These are phyloP conservation scores for Gymnoscopelus braueri DNA, from an alignment of 2,797 vertebrate species.

Conservation along the genomic window DNA sequence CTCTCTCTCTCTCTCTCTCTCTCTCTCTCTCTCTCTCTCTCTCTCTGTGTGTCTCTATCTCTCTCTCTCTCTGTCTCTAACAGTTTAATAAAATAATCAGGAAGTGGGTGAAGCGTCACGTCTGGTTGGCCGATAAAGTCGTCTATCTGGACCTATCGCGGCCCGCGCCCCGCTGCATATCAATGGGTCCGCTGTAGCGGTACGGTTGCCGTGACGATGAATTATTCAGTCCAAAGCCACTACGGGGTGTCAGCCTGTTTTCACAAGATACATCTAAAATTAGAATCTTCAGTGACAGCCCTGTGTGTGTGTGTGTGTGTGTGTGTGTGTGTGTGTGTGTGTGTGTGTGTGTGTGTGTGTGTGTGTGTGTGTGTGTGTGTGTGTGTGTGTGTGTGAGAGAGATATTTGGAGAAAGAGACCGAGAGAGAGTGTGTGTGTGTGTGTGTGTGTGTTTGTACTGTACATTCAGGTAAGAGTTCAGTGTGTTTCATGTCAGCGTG, in stretches of 20 bases:
- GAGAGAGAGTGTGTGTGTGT: background rate
- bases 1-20: background rate
- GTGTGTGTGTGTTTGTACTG: background rate
- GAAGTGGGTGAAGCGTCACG: constrained; percentile 45
- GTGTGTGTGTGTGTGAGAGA: background rate
- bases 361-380: background rate
- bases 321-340: background rate
- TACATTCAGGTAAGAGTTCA: too few species aligned
- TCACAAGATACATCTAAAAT: constrained; percentile 68
- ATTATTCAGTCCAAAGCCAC: constrained; percentile 59
- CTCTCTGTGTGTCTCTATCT: too few species aligned
- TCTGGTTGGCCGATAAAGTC: constrained; percentile 57
- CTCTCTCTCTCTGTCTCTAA: constrained; percentile 6
- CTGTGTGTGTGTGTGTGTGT: background rate
- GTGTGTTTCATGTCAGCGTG: too few species aligned
- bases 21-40: background rate
- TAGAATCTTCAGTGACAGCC: constrained; percentile 57
- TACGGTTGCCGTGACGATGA: constrained; percentile 36
- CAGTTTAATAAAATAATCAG: constrained; percentile 45
- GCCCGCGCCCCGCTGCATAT: constrained; percentile 52
- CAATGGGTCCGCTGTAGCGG: constrained; percentile 34
- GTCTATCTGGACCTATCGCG: constrained; percentile 45
- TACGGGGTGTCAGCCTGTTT: constrained; percentile 1
- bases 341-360: constrained; percentile 2
- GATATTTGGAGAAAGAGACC: background rate